A percentile compares a stretch with the other conserved stretches of the same genome.
These are phyloP conservation scores for Epizoanthus stellaris DNA, from an alignment of 92 coral and sea anemone genomes.

Conservation along the genomic window DNA sequence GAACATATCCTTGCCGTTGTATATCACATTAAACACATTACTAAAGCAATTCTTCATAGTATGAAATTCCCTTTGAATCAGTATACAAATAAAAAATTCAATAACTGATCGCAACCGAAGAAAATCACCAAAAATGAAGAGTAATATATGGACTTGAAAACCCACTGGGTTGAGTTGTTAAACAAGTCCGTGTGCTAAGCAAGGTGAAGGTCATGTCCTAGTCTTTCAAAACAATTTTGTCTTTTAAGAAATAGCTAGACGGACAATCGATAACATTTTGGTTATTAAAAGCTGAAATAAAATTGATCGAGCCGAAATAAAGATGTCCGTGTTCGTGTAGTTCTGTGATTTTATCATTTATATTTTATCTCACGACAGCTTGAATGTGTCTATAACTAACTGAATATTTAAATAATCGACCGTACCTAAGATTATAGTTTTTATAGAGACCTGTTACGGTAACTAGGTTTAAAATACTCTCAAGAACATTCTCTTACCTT, in stretches of 20 bases:
- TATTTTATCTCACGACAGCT: not conserved
- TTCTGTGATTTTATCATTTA: not conserved
- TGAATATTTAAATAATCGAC: conserved; percentile 8
- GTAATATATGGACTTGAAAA: not conserved
- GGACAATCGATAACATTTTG: not conserved
- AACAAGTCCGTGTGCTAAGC: not conserved
- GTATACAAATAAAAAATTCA: not conserved
- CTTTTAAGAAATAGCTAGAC: not conserved
- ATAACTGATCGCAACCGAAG: not conserved
- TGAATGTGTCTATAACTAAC: not conserved
- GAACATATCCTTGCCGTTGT: no score
- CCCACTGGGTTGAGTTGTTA: not conserved
- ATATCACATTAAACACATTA: no score
- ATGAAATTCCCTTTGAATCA: no score
- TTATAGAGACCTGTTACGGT: conserved; percentile 18
- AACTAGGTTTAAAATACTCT: not conserved
- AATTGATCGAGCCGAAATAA: not conserved
- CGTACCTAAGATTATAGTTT: not conserved
- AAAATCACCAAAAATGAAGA: not conserved
- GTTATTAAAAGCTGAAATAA: not conserved
- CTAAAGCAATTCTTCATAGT: no score
- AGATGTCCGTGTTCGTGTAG: not conserved
- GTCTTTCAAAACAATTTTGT: not conserved
- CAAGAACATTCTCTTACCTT: not conserved
- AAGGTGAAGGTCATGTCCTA: conserved; percentile 1